Conservation (phyloP, 2,113 vertebrate genomes). For the Psettodes erumei region DNA sequence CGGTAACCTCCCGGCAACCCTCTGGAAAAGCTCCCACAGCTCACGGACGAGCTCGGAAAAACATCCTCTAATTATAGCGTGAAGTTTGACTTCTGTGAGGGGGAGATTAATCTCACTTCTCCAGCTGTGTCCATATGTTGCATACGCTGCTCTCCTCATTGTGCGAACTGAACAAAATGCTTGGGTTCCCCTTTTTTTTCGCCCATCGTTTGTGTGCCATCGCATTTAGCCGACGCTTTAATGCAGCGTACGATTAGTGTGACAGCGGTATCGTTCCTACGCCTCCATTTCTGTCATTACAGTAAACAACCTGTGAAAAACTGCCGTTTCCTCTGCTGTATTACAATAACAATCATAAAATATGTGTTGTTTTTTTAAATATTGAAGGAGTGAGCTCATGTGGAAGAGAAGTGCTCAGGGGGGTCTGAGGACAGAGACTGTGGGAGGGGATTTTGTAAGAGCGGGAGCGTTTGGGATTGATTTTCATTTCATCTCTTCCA, state of each 20-base stretch:
- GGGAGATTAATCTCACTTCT: slow-evolving; percentile 14
- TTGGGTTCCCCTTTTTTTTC: background rate
- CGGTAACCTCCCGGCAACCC: background rate
- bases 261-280: background rate
- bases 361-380: background rate
- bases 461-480: slow-evolving; percentile 28
- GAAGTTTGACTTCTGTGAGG: background rate
- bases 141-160: background rate
- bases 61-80: slow-evolving; percentile 14
- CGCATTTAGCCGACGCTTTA: background rate
- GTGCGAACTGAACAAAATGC: background rate
- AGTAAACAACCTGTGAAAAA: background rate
- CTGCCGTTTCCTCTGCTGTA: background rate
- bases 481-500: slow-evolving; percentile 27
- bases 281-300: background rate
- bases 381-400: slow-evolving; percentile 9
- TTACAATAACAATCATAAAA: background rate
- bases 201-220: background rate
- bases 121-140: slow-evolving; percentile 1
- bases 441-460: slow-evolving; percentile 9
- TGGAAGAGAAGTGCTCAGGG: slow-evolving; percentile 1
- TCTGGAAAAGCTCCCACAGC: slow-evolving; percentile 11
- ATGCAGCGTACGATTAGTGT: background rate
- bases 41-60: slow-evolving; percentile 3
- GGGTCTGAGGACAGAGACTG: background rate